Base-by-base conservation (phyloP, 2,797 vertebrate species). In the Lacerta viridis region DNA sequence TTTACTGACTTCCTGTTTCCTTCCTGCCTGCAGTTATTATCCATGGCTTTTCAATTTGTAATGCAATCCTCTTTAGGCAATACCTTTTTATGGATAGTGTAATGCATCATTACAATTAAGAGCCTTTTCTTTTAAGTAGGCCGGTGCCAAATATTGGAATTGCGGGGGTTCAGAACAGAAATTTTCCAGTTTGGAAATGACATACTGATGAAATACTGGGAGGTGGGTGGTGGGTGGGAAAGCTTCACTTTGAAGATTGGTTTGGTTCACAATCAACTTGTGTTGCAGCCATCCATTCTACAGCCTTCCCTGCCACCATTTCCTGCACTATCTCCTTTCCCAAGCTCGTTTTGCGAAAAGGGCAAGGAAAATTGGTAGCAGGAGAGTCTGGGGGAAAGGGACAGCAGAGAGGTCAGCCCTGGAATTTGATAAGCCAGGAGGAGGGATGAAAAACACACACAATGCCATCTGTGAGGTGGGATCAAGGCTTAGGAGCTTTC, bases 1-100 rank as follows among this genome's bases (percentile, higher is more conserved):
- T 95, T 93, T 90, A 86, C 81, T 91, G 89, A 94, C 90, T 95
- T 93, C 82, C 89, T 93, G 91, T 93, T 94, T 94, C 85, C 89
- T 91, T 92, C 87, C 91, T 88, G 89, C 36, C 87, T 94, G 71
- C 55, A 18, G 9, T 95, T 91, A 91, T 93, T 92, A 93, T 90
- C 84, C 69, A 91, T 89, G 85, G 84, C 84, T 95, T 95, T 88
- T 87, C 94, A 93, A 80, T 94, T 91, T 95, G 90, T 95, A 13
- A 93, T 93, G 80, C 72, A 92, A 84, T 87, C 39, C 64, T 85
- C 84, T 87, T 36, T 5, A 82, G 88, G 90, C 91, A 88, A 83
- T 64, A 87, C 84, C 87, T 93, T 94, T 94, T 75, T 92, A 92
- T 82, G 86, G 83, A 90, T 90, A 86, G 78, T 82, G 75, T 80